Evolutionary conservation across 2,888 invertebrate genomes (phyloP).

Genomic region (Imbricaverruca yamaguchii): DNA sequence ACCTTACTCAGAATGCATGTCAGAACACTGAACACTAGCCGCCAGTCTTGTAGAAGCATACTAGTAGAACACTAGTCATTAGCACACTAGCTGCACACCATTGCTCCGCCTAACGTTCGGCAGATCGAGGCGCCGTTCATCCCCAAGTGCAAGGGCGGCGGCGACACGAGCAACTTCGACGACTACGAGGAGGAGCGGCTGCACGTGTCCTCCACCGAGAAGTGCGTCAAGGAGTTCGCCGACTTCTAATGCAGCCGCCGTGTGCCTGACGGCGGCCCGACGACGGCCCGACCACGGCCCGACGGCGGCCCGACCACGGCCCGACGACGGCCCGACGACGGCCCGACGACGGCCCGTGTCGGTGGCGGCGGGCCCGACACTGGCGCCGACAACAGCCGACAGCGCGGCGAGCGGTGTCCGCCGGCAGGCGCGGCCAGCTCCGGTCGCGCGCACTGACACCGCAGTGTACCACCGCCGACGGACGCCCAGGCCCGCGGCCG

Average conservation of each 20-base stretch:
- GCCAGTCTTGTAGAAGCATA: too few relatives aligned
- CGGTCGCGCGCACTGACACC: not conserved
- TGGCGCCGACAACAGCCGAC: not conserved
- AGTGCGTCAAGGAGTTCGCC: conserved; percentile 99
- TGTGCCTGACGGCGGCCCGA: too few relatives aligned
- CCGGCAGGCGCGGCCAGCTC: not conserved
- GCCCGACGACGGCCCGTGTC: not conserved
- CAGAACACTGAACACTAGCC: too few relatives aligned
- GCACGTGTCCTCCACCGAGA: conserved; percentile 96
- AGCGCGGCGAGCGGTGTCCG: not conserved
- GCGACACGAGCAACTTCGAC: conserved; percentile 99
- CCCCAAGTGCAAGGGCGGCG: conserved; percentile 96
- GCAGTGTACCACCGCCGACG: too few relatives aligned
- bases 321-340: too few relatives aligned
- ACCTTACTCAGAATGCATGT: too few relatives aligned
- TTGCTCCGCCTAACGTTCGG: conserved; percentile 15
- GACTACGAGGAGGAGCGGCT: conserved; percentile 99
- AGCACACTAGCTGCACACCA: too few relatives aligned
- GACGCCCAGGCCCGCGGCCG: too few relatives aligned
- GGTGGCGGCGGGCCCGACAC: not conserved
- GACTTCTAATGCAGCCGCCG: conserved; percentile 58
- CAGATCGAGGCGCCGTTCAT: conserved; percentile 96
- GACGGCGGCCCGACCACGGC: too few relatives aligned
- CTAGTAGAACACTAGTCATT: too few relatives aligned
- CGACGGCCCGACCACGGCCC: too few relatives aligned